These are phyloP conservation scores for Malaclemys terrapin DNA, from an alignment of 2,113 vertebrate species.

Conservation along the genomic window DNA sequence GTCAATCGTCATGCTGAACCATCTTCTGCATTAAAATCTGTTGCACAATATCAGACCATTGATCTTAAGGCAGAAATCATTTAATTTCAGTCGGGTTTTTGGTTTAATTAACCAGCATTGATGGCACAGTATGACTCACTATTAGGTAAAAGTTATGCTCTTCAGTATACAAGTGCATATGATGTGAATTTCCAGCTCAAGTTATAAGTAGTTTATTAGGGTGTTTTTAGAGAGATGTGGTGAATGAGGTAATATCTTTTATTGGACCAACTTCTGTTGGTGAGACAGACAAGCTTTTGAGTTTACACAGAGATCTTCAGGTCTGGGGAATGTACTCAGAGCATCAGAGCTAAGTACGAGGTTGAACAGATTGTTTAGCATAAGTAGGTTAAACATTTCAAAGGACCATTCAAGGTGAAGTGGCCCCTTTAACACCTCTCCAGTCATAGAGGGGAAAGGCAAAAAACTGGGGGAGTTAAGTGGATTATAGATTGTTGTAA, in stretches of 20 bases:
- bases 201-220: background rate
- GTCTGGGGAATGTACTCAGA: too few relatives aligned
- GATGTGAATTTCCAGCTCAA: background rate
- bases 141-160: background rate
- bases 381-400: too few relatives aligned
- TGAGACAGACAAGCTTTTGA: background rate
- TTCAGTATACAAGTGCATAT: background rate
- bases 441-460: too few relatives aligned
- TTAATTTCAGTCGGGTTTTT: background rate
- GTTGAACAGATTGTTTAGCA: too few relatives aligned
- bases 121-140: background rate
- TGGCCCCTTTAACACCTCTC: too few relatives aligned
- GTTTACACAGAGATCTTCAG: too few relatives aligned
- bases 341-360: background rate
- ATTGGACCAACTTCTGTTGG: background rate
- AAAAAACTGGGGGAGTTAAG: too few relatives aligned
- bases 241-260: background rate
- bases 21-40: slow-evolving; percentile 1
- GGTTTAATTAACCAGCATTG: background rate
- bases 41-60: background rate
- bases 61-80: background rate
- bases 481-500: too few relatives aligned
- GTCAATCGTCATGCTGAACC: background rate
- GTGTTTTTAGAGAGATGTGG: background rate
- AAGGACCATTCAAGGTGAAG: too few relatives aligned